These are phyloP conservation scores for Mactra quadrangularis DNA, from an alignment of 1,140 invertebrate species.

Conservation along the genomic window DNA sequence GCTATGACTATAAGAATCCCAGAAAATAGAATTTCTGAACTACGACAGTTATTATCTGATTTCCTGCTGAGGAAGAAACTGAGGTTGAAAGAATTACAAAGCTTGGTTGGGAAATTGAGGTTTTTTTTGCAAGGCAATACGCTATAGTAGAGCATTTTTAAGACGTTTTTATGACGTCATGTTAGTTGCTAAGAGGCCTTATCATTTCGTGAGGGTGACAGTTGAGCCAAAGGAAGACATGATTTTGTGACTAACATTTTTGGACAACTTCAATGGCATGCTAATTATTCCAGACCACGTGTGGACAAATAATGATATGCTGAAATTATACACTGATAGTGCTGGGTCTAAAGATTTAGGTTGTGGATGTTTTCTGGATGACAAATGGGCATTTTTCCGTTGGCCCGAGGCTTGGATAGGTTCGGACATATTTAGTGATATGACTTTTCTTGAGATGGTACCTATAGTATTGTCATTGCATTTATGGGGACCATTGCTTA, in stretches of 20 bases:
- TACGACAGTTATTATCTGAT: background rate
- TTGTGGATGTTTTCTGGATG: constrained; percentile 40
- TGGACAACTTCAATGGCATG: constrained; percentile 44
- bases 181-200: background rate
- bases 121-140: constrained; percentile 16
- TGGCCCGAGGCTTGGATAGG: constrained; percentile 36
- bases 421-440: constrained; percentile 24
- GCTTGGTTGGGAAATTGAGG: constrained; percentile 3
- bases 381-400: constrained; percentile 29
- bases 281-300: constrained; percentile 7
- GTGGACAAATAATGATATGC: constrained; percentile 39
- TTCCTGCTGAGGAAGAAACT: background rate
- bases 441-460: too few relatives aligned
- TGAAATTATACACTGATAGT: constrained; percentile 63
- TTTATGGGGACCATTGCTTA: constrained; percentile 2
- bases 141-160: background rate
- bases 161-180: too few relatives aligned
- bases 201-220: background rate
- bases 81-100: too few relatives aligned
- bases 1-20: background rate
- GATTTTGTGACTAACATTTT: constrained; percentile 23
- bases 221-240: background rate
- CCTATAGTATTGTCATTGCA: constrained; percentile 46
- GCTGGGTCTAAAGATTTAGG: constrained; percentile 29
- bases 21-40: background rate